A percentile compares a stretch with the other conserved stretches of the same genome.
Evolutionary conservation across 2,113 vertebrate species (phyloP).

Genomic region (Spilogale gracilis): DNA sequence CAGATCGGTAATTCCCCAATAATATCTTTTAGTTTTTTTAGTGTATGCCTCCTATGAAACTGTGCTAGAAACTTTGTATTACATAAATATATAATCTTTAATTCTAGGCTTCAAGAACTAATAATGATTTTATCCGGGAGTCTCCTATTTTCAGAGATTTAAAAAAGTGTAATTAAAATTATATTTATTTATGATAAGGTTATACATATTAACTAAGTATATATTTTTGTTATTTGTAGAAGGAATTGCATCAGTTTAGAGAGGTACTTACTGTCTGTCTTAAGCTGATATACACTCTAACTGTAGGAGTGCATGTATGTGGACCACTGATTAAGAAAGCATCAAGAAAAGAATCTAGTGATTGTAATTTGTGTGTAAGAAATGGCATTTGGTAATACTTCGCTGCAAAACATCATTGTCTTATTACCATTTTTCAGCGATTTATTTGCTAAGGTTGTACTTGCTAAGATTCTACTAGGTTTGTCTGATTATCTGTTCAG

Average conservation of each 20-base stretch:
- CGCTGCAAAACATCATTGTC: not conserved
- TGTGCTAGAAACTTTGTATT: not conserved
- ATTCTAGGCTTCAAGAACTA: not conserved
- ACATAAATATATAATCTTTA: not conserved
- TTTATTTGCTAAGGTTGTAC: not conserved
- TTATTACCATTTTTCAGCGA: not conserved
- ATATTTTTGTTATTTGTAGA: not conserved
- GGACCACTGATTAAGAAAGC: not conserved
- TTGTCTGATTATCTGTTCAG: not conserved
- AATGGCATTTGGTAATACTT: not conserved
- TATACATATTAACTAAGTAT: not conserved
- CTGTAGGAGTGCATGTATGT: not conserved
- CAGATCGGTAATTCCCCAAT: not conserved
- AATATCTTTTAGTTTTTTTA: not conserved
- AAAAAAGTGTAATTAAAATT: not conserved
- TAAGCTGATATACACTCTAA: not conserved
- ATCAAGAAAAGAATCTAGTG: not conserved
- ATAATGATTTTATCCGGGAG: not conserved
- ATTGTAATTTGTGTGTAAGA: not conserved
- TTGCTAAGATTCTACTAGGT: not conserved
- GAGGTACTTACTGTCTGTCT: not conserved
- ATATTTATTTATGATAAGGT: not conserved
- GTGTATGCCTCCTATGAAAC: not conserved
- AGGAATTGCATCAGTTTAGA: not conserved
- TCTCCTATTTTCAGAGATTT: constrained; percentile 2